These are phyloP conservation scores for Hypomecis punctinalis DNA, from an alignment of 2,888 invertebrate genomes.

Conservation along the genomic window DNA sequence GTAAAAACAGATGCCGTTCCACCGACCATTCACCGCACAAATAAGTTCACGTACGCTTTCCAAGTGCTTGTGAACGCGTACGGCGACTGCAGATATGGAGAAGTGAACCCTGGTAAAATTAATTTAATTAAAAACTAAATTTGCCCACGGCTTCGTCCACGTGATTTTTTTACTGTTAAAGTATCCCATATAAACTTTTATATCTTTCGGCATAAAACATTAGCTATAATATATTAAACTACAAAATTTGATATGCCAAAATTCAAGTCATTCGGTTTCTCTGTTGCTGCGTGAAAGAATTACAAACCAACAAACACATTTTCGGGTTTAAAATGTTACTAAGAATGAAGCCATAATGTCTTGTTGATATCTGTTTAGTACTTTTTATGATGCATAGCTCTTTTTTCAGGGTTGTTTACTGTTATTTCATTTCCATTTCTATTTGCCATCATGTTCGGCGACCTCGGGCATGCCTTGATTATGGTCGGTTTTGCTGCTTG, in stretches of 20 bases:
- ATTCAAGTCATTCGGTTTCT: too few species aligned
- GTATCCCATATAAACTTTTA: not conserved
- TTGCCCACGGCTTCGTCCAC: too few species aligned
- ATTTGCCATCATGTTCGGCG: constrained; percentile 98
- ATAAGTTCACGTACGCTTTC: constrained; percentile 96
- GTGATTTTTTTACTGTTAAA: not conserved
- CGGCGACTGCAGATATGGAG: constrained; percentile 94
- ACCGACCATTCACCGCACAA: constrained; percentile 95
- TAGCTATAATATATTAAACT: too few species aligned
- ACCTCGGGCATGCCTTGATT: constrained; percentile 94
- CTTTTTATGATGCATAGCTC: too few species aligned
- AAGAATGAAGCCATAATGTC: too few species aligned
- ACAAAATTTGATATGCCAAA: too few species aligned
- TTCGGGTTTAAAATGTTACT: too few species aligned
- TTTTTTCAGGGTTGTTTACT: constrained; percentile 89
- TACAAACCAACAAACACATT: too few species aligned
- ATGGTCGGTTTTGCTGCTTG: constrained; percentile 89
- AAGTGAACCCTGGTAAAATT: constrained; percentile 93
- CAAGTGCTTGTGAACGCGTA: constrained; percentile 97
- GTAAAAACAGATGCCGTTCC: constrained; percentile 89
- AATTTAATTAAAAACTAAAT: not conserved
- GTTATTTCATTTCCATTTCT: constrained; percentile 97
- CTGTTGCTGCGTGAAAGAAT: too few species aligned
- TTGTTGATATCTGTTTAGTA: too few species aligned
- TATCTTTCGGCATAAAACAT: too few species aligned